Conservation (phyloP, 2,888 invertebrate genomes). For the Aphidius colemani region DNA sequence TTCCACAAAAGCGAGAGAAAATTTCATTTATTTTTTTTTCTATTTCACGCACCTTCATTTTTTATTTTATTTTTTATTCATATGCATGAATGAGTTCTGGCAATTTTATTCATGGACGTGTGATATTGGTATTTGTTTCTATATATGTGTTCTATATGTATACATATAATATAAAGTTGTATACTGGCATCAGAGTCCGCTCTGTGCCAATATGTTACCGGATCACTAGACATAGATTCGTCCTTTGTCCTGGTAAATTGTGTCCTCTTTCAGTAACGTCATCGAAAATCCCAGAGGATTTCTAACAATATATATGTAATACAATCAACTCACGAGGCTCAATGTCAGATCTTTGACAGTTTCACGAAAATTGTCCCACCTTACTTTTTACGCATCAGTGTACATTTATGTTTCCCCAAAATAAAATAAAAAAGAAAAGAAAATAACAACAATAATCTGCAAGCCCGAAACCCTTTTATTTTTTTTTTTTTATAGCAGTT, state of each 20-base stretch:
- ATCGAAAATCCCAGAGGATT: constrained; percentile 8
- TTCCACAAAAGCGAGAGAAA: neutral
- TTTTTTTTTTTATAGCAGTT: too few species aligned
- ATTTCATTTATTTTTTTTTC: constrained; percentile 10
- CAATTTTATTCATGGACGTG: neutral
- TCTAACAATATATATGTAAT: neutral
- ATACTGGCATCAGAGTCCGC: constrained; percentile 26
- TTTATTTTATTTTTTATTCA: neutral
- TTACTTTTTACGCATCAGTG: too few species aligned
- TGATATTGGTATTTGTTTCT: constrained; percentile 11
- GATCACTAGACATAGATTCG: constrained; percentile 37
- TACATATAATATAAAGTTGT: too few species aligned
- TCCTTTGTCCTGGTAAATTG: constrained; percentile 50
- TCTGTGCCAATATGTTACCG: constrained; percentile 32
- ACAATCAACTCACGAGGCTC: neutral
- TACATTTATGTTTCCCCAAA: too few species aligned
- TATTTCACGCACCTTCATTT: constrained; percentile 5
- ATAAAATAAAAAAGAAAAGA: too few species aligned
- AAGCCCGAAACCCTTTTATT: too few species aligned
- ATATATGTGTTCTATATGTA: constrained; percentile 26
- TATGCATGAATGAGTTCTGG: neutral
- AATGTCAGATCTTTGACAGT: neutral
- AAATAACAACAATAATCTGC: too few species aligned
- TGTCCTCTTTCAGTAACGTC: constrained; percentile 39
- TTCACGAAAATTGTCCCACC: too few species aligned